Percentiles rank a stretch among this genome's conserved stretches.
These are phyloP conservation scores for Cynocephalus volans DNA, from an alignment of 2,113 vertebrate genomes.

Conservation along the genomic window DNA sequence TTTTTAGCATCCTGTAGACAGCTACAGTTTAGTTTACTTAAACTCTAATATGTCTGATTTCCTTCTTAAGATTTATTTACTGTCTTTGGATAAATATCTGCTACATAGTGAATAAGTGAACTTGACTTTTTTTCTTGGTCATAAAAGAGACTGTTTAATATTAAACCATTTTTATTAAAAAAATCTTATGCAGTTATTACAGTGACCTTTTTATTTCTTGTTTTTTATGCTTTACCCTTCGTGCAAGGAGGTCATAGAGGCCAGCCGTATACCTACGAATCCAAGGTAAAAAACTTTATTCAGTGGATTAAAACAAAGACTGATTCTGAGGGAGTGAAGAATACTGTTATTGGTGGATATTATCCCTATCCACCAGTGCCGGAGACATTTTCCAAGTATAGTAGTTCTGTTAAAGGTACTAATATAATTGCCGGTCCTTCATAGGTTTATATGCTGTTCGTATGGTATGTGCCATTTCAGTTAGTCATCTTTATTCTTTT, in stretches of 20 bases:
- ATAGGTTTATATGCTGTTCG: slow-evolving; percentile 4
- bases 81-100: slow-evolving; percentile 41
- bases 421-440: background rate
- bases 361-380: slow-evolving; percentile 93
- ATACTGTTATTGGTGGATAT: slow-evolving; percentile 92
- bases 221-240: slow-evolving; percentile 68
- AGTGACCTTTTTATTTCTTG: slow-evolving; percentile 59
- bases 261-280: slow-evolving; percentile 91
- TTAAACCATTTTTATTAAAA: slow-evolving; percentile 44
- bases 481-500: slow-evolving; percentile 52
- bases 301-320: slow-evolving; percentile 92
- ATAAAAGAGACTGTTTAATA: slow-evolving; percentile 27
- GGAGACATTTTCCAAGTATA: slow-evolving; percentile 89
- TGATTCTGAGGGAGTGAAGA: slow-evolving; percentile 89
- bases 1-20: slow-evolving; percentile 31
- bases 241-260: slow-evolving; percentile 92
- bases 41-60: slow-evolving; percentile 54
- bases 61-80: slow-evolving; percentile 9
- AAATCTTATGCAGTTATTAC: slow-evolving; percentile 8
- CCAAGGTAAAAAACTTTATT: slow-evolving; percentile 93
- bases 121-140: slow-evolving; percentile 46
- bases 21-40: slow-evolving; percentile 17
- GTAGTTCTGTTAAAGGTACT: slow-evolving; percentile 89
- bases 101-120: slow-evolving; percentile 43
- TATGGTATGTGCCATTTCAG: background rate